Percentiles rank a stretch among this genome's conserved stretches.
phyloP scores from a whole-genome alignment of 2,888 invertebrate species.

The Macaria notata region DNA sequence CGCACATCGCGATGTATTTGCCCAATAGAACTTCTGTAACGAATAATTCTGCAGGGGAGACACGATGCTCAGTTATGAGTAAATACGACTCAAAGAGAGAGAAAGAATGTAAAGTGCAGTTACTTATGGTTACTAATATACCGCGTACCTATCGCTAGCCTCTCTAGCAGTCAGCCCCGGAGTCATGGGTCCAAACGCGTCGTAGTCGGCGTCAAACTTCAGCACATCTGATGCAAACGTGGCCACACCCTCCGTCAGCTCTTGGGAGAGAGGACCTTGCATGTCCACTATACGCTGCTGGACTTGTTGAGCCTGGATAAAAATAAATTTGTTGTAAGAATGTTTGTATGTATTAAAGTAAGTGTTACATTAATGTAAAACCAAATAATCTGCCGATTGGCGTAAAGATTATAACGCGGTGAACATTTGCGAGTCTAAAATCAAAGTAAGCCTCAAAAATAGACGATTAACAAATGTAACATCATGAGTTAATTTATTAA shows the following conservation, averaged over 20 bases:
- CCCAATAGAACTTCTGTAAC: too few relatives aligned
- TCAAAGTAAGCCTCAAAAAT: neutral
- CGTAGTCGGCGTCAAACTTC: conserved; percentile 87
- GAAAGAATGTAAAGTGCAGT: too few relatives aligned
- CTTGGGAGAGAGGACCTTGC: conserved; percentile 88
- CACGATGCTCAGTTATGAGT: too few relatives aligned
- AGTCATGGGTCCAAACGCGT: conserved; percentile 92
- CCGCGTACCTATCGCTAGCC: conserved; percentile 93
- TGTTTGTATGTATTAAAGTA: too few relatives aligned
- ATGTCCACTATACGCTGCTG: conserved; percentile 87
- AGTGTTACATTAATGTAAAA: too few relatives aligned
- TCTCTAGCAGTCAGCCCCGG: conserved; percentile 91
- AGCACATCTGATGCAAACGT: conserved; percentile 85
- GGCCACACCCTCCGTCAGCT: conserved; percentile 87
- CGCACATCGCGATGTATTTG: too few relatives aligned
- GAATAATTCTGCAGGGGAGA: too few relatives aligned
- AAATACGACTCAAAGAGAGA: too few relatives aligned
- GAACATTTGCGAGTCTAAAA: neutral
- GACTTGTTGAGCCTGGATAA: conserved; percentile 82
- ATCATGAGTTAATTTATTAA: too few relatives aligned
- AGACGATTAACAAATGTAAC: neutral
- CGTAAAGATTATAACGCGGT: neutral
- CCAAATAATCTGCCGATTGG: too few relatives aligned
- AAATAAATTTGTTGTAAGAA: too few relatives aligned
- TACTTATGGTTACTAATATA: too few relatives aligned